Base-by-base conservation (phyloP, 1,140 invertebrate species). In the Melanaphis sacchari region DNA sequence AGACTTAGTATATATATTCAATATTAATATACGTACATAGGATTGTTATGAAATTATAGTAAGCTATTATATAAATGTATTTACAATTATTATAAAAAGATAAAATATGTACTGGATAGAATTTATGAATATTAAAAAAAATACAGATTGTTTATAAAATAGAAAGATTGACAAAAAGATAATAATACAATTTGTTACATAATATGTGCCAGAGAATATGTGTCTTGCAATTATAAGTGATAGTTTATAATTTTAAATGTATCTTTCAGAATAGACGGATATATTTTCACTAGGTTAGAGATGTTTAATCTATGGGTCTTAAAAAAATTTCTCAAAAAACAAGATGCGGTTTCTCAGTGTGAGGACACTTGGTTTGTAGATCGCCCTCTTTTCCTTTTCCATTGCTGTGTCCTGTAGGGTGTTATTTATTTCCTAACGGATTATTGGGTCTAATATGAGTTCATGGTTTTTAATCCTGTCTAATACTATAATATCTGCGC, bases 381-480 rank as follows among this genome's bases (percentile, higher is more conserved):
- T 84, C 6, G 24, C 36, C 76, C 76, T 81, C 36, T 81, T 36
- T 81, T 81, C n/a, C 5, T 38, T 36, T 1, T 81, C 76, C n/a
- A 38, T 36, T 84, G 38, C 21, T 41, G 38, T 40, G 46, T 88
- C 87, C 21, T 46, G 43, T 6, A 49, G 21, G 7, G 26, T 26
- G 31, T 46, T n/a, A 46, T 88, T 88, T 36, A 31, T 88, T 88
- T 49, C 46, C 43, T 43, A 49, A n/a, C 87, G 31, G 49, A 88
- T 88, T 88, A 31, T 88, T 46, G 31, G 87, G 87, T 88, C 43
- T 88, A 88, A 46, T n/a, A 89, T 89, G 46, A 22, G 46, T 36
- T 11, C 46, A 3, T 54, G 46, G 18, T 54, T 54, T 89, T 38
- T 89, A 21, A 49, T 52, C 87, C 87, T 89, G n/a, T 89, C 87